These are phyloP conservation scores for Listronotus oregonensis DNA, from an alignment of 1,140 invertebrate species.

Conservation along the genomic window DNA sequence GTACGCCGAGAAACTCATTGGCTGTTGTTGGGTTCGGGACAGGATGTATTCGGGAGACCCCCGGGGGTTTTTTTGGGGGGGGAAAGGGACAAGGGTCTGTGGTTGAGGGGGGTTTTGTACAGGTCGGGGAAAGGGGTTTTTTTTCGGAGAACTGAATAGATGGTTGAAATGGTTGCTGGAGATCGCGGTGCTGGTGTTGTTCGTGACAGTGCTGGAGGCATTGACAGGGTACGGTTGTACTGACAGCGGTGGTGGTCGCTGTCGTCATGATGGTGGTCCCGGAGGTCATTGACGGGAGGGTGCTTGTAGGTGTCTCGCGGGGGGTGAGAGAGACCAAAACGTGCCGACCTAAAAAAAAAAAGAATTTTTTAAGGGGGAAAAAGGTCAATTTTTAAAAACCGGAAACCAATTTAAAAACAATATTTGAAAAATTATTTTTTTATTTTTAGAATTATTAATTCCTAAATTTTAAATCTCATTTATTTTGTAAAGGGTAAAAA, in stretches of 20 bases:
- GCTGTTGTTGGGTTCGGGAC: slow-evolving; percentile 29
- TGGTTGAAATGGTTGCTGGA: slow-evolving; percentile 25
- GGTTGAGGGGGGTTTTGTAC: slow-evolving; percentile 10
- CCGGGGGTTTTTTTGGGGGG: slow-evolving; percentile 8
- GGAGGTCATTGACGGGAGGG: slow-evolving; percentile 27
- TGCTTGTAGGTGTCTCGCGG: slow-evolving; percentile 52
- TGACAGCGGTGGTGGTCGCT: slow-evolving; percentile 54
- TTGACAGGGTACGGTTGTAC: slow-evolving; percentile 35
- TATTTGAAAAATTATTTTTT: too few species aligned
- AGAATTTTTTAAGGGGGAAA: not conserved
- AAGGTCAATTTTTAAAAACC: too few species aligned
- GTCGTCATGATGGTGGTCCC: slow-evolving; percentile 48
- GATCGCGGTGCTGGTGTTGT: slow-evolving; percentile 25
- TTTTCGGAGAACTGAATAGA: not conserved
- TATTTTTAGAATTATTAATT: too few species aligned
- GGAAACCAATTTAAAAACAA: too few species aligned
- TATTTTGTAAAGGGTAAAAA: too few species aligned
- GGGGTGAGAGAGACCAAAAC: slow-evolving; percentile 82
- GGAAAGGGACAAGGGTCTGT: slow-evolving; percentile 32
- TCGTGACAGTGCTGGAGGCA: slow-evolving; percentile 15
- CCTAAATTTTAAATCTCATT: too few species aligned
- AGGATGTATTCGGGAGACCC: slow-evolving; percentile 18
- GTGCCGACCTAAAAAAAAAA: slow-evolving; percentile 68
- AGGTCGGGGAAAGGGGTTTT: slow-evolving; percentile 2
- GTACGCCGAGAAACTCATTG: slow-evolving; percentile 29